These are phyloP conservation scores for Psittacula derbiana DNA, from an alignment of 2,797 vertebrate species.

Conservation along the genomic window DNA sequence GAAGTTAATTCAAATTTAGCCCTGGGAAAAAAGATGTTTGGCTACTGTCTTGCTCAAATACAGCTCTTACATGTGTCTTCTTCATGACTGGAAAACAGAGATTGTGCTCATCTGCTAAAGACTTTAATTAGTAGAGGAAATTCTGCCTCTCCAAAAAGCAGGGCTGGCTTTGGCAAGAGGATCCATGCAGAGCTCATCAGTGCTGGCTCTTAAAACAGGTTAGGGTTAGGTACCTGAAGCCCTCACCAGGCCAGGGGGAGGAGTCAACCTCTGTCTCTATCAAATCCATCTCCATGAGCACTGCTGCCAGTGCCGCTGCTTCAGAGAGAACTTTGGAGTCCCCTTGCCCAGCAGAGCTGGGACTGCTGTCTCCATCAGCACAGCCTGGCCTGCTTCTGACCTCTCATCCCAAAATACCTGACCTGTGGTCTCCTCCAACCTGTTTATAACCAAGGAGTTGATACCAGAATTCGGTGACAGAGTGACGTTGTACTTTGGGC, in stretches of 20 bases:
- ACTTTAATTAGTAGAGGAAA: background rate
- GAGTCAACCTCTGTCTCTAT: background rate
- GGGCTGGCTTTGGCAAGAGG: background rate
- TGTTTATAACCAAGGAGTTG: background rate
- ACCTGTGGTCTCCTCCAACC: background rate
- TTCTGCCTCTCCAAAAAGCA: background rate
- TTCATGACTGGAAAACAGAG: background rate
- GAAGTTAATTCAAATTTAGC: background rate
- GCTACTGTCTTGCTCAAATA: background rate
- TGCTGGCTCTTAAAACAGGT: background rate
- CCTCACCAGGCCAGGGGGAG: background rate
- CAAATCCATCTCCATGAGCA: background rate
- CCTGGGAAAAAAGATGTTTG: background rate
- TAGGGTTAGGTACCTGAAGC: background rate
- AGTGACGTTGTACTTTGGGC: background rate
- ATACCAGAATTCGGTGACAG: background rate
- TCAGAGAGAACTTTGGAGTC: background rate
- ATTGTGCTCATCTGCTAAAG: background rate
- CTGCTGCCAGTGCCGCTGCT: background rate
- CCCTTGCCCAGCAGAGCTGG: background rate
- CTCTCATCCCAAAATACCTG: background rate
- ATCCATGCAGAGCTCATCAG: background rate
- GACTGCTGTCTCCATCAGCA: accelerated
- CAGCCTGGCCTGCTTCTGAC: background rate
- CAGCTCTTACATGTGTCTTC: background rate